Percentiles rank a stretch among this genome's conserved stretches.
Conservation (phyloP, 2,888 invertebrate genomes). For the Urechis unicinctus region DNA sequence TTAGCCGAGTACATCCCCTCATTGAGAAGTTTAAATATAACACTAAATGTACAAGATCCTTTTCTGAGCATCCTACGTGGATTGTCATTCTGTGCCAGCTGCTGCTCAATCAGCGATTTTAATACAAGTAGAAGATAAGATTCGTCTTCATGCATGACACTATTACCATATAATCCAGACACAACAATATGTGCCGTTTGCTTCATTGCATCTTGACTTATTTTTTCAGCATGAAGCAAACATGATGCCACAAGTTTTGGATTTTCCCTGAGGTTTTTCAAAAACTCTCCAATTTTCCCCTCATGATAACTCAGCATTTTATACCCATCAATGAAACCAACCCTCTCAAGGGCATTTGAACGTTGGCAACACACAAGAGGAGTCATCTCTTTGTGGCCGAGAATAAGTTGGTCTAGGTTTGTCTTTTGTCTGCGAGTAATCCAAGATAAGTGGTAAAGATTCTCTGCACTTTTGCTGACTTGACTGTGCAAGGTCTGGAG, state of each 20-base stretch:
- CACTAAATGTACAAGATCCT: conserved; percentile 79
- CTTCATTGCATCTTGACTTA: conserved; percentile 36
- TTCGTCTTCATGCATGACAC: conserved; percentile 70
- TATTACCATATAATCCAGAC: conserved; percentile 60
- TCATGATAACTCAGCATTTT: conserved; percentile 77
- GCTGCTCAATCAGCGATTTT: conserved; percentile 60
- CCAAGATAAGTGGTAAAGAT: conserved; percentile 72
- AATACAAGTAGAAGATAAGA: conserved; percentile 49
- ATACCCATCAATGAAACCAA: conserved; percentile 44
- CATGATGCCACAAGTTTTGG: conserved; percentile 67
- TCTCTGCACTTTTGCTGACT: conserved; percentile 54
- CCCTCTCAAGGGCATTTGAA: conserved; percentile 61
- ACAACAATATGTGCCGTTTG: conserved; percentile 23
- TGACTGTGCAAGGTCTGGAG: conserved; percentile 48
- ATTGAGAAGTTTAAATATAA: conserved; percentile 78
- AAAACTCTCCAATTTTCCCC: conserved; percentile 63
- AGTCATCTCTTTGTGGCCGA: conserved; percentile 68
- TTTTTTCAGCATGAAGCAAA: conserved; percentile 63
- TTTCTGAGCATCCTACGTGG: conserved; percentile 63
- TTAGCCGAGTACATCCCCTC: conserved; percentile 86
- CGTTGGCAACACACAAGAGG: conserved; percentile 72
- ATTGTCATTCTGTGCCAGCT: conserved; percentile 65
- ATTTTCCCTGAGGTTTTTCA: conserved; percentile 63
- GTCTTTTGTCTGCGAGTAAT: conserved; percentile 71
- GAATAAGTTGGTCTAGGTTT: conserved; percentile 62